phyloP scores from a whole-genome alignment of 2,113 vertebrate species.

The Scatophagus argus region DNA sequence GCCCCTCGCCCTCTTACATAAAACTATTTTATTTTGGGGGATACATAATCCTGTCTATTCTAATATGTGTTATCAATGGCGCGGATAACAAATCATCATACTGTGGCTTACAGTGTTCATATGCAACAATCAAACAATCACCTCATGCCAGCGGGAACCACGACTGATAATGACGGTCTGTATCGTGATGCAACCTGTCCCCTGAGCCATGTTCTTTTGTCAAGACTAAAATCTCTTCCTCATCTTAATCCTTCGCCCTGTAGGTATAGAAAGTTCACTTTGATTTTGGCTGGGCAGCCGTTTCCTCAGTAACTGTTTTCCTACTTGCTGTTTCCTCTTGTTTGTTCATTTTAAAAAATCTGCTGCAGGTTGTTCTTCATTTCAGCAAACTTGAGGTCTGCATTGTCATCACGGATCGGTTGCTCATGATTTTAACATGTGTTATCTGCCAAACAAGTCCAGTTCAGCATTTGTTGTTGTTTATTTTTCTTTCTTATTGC shows the following conservation, averaged over 20 bases:
- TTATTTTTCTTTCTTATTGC: background rate
- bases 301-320: background rate
- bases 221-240: background rate
- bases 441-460: no score
- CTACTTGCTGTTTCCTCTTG: background rate
- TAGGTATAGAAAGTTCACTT: slow-evolving; percentile 1
- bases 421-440: no score
- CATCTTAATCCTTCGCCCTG: slow-evolving; percentile 16
- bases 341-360: background rate
- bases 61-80: slow-evolving; percentile 28
- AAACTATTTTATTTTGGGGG: slow-evolving; percentile 46
- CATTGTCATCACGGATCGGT: background rate
- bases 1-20: slow-evolving; percentile 54
- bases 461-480: no score
- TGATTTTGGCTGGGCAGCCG: background rate
- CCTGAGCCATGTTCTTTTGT: background rate
- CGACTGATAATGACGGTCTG: slow-evolving; percentile 1
- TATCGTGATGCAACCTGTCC: slow-evolving; percentile 8
- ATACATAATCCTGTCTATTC: slow-evolving; percentile 39
- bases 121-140: background rate
- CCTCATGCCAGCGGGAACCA: background rate
- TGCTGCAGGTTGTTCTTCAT: background rate
- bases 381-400: background rate
- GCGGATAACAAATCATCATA: slow-evolving; percentile 3
- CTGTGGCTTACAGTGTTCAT: background rate